phyloP scores from a whole-genome alignment of 2,797 vertebrate species.

The Podargus strigoides region DNA sequence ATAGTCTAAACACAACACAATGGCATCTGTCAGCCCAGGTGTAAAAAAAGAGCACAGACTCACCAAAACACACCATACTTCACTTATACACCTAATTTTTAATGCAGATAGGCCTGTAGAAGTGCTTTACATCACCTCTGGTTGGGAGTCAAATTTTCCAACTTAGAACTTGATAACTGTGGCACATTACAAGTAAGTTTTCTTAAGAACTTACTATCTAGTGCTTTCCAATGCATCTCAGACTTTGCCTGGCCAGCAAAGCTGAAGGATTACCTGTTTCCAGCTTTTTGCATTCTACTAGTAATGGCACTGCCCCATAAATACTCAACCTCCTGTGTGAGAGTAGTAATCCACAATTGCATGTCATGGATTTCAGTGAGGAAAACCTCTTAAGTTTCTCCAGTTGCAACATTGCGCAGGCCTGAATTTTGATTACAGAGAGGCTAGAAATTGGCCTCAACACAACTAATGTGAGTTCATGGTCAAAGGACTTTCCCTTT shows the following conservation, averaged over 20 bases:
- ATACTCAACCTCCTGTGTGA: neutral
- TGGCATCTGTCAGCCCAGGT: fast-evolving
- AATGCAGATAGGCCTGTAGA: neutral
- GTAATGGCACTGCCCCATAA: neutral
- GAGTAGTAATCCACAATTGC: neutral
- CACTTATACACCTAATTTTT: neutral
- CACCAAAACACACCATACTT: neutral
- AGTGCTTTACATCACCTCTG: neutral
- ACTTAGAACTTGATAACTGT: neutral
- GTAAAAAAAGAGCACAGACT: neutral
- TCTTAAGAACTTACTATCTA: neutral
- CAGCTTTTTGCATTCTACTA: neutral
- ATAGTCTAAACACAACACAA: neutral
- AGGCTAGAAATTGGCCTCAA: neutral
- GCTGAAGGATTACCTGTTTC: neutral
- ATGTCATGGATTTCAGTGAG: neutral
- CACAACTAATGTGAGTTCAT: neutral
- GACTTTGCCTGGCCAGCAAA: neutral
- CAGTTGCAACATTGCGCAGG: neutral
- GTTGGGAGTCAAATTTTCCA: neutral
- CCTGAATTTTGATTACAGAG: neutral
- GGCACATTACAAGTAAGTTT: neutral
- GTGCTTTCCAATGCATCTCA: neutral
- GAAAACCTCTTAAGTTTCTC: neutral
- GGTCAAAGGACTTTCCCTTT: neutral